A percentile compares a stretch with the other conserved stretches of the same genome.
These are phyloP conservation scores for Leistus spinibarbis DNA, from an alignment of 2,888 invertebrate genomes.

Conservation along the genomic window DNA sequence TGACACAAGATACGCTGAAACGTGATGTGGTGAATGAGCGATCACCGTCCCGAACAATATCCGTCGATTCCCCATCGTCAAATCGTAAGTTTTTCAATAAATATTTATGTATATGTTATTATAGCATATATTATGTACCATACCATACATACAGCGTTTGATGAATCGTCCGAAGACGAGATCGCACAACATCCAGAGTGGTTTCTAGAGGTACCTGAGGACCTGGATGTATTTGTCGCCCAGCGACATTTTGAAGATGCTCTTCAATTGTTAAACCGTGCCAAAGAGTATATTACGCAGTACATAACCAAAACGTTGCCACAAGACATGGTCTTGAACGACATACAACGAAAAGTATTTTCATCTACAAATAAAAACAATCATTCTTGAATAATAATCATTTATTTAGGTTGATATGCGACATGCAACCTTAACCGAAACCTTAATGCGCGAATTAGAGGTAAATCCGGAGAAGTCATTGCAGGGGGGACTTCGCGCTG, in stretches of 20 bases:
- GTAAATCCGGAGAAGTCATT: slow-evolving; percentile 89
- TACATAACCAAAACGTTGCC: slow-evolving; percentile 50
- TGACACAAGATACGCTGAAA: slow-evolving; percentile 66
- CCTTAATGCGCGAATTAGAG: slow-evolving; percentile 86
- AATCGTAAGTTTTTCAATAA: slow-evolving; percentile 53
- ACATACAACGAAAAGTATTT: slow-evolving; percentile 59
- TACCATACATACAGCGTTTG: slow-evolving; percentile 51
- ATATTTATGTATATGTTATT: slow-evolving; percentile 12
- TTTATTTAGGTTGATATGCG: slow-evolving; percentile 67
- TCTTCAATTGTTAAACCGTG: slow-evolving; percentile 77
- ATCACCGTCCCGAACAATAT: slow-evolving; percentile 58
- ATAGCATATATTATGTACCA: slow-evolving; percentile 4
- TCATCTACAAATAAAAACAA: background rate
- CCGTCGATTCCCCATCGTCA: slow-evolving; percentile 56
- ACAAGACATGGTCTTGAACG: slow-evolving; percentile 57
- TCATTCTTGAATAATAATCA: background rate
- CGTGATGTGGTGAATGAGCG: slow-evolving; percentile 54
- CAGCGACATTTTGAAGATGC: slow-evolving; percentile 96
- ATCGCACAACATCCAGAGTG: slow-evolving; percentile 73
- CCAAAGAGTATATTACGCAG: slow-evolving; percentile 61
- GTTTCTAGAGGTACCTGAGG: slow-evolving; percentile 90
- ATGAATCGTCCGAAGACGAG: slow-evolving; percentile 55
- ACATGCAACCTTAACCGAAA: slow-evolving; percentile 80
- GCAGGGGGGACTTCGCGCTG: slow-evolving; percentile 86
- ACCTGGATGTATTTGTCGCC: slow-evolving; percentile 92